Base-by-base conservation (phyloP, 2,888 invertebrate species). In the Dromius quadrimaculatus region DNA sequence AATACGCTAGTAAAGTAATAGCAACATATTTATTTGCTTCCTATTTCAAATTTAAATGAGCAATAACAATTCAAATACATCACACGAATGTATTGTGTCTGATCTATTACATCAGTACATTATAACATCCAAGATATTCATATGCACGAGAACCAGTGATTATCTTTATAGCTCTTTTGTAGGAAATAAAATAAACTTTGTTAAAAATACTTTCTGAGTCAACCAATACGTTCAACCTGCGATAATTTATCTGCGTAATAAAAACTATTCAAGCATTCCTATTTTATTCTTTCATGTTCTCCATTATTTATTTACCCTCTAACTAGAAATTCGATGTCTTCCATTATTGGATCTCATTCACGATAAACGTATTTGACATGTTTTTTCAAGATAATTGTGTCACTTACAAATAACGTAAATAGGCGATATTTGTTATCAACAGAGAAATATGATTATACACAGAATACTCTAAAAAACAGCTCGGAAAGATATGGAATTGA, bases 241-340 rank as follows among this genome's bases (percentile, higher is more conserved):
- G 15, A 41, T 15, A 41, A 41, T 41, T 41, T 15, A 41, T 41
- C 41, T 4, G 11, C 5, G 1, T 41, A 15, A 41, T n/a, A 47
- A 47, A 47, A 20, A 47, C 50, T 11, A 28, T 13, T 28, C 47
- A 22, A 15, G 11, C 50, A 50, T 50, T 50, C 50, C 50, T 23
- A 23, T 2, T n/a, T 50, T 23, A 50, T 50, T 23, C 28, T 19
- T 36, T 20, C 28, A 22, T n/a, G n/a, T 19, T 50, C 23, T 50
- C 23, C 11, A 19, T 13, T 50, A 50, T 28, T 50, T 28, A 50
- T 36, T 36, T n/a, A n/a, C n/a, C n/a, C n/a, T n/a, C n/a, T n/a
- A n/a, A n/a, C n/a, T n/a, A n/a, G n/a, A n/a, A n/a, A n/a, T n/a
- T n/a, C n/a, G n/a, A n/a, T n/a, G n/a, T n/a, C n/a, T n/a, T n/a